Evolutionary conservation across 1,140 invertebrate species (phyloP), one percentile per base, ranked within the genome.

Genomic region (Whitmania pigra): DNA sequence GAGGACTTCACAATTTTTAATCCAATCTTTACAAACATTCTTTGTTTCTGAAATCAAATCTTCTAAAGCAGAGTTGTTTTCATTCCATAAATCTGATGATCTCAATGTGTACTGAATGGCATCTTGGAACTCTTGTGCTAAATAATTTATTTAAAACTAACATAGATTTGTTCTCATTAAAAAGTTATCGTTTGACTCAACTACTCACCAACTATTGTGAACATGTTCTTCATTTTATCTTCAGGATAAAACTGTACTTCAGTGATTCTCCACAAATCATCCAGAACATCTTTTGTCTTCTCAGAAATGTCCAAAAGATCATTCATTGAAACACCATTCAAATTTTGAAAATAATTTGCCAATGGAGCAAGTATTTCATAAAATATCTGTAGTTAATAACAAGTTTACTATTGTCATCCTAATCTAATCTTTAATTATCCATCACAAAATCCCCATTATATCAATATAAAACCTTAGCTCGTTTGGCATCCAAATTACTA

Each of bases 141-240:
- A 63, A 63, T 63, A 25, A 63, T 25, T 25, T 15, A n/a, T 63
- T 25, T 63, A 63, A n/a, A 18, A 25, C 6, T 63, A 17, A 1
- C 9, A 63, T 63, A 9, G 57, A 63, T 25, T 25, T 63, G 29
- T 63, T 25, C 11, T 11, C 18, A 63, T 31, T 13, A 63, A 63
- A 63, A 63, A 13, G n/a, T 63, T 18, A 25, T 31, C 11, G 20
- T n/a, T 60, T 4, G 57, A 31, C 22, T 63, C 11, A 13, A 25
- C 18, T 22, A 63, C 57, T 63, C 22, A 63, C 57, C 57, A 31
- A 63, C 57, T 63, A 22, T 2, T 3, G 22, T 13, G 11, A 63
- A 18, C 57, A 63, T 63, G 57, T 63, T n/a, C 57, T 31, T 63
- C 57, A 63, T 63, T 31, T 18, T 63, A 22, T 63, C 57, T 31